Base-by-base conservation (phyloP, 2,113 vertebrate species). In the Nettapus auritus region DNA sequence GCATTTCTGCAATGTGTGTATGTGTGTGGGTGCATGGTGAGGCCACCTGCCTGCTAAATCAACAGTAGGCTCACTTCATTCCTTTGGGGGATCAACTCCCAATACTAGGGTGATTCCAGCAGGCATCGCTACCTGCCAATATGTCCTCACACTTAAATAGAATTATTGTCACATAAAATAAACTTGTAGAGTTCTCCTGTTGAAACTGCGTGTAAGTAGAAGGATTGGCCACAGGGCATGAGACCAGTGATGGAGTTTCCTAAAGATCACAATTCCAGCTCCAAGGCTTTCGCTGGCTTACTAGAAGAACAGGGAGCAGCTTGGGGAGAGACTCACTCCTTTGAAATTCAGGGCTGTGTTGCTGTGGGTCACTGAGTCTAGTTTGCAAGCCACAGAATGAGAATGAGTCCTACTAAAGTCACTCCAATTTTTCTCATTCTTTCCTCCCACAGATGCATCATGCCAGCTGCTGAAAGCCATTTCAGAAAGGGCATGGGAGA, bases 361-460 rank as follows among this genome's bases (percentile, higher is more conserved):
- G 82, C 73, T 93, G 73, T 88, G 82, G 91, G 88, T 96, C 79
- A 86, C 82, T 66, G 44, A 88, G 80, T 71, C 74, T 90, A 40
- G 74, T 89, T 82, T 86, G 66, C 62, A 96, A 96, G 88, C 93
- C 90, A 92, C 93, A 90, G 83, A 94, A 83, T 64, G 62, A 64
- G 77, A 80, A 80, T 93, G 81, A 93, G 70, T 92, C 77, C 86
- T 88, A 48, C 36, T 64, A 78, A 95, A 96, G 80, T 92, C 81
- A 77, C 75, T 87, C 50, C 86, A 60, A 81, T 93, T 95, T 93
- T 94, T 95, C 90, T 88, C 93, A 80, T 96, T 94, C 94, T 93
- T 94, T 89, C 94, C 88, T 96, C 94, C 94, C 94, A 96, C 95
- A 96, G 59, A 89, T 79, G 55, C 20, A 70, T 48, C 42, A 66